phyloP scores from a whole-genome alignment of 2,113 vertebrate species.

The Scomber colias region DNA sequence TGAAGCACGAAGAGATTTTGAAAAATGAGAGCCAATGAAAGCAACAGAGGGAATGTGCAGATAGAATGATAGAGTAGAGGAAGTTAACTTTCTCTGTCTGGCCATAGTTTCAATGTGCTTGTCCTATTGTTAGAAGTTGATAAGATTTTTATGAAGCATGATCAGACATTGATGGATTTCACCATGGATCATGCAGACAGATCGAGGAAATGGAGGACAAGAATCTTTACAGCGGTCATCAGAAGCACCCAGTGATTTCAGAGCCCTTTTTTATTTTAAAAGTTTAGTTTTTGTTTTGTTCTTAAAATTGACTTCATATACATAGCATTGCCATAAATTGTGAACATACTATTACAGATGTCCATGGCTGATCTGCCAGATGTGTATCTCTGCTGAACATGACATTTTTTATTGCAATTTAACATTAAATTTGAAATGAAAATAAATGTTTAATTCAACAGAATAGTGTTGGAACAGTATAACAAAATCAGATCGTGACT shows the following conservation, averaged over 20 bases:
- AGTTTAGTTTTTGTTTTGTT: constrained; percentile 22
- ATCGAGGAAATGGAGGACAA: constrained; percentile 52
- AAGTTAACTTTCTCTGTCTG: constrained; percentile 64
- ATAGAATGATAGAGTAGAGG: constrained; percentile 77
- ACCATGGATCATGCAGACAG: constrained; percentile 77
- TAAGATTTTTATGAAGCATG: constrained; percentile 82
- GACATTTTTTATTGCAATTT: neutral
- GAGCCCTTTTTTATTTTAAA: neutral
- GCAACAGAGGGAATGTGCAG: constrained; percentile 56
- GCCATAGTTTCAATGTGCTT: constrained; percentile 53
- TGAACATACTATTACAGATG: neutral
- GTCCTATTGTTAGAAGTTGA: constrained; percentile 82
- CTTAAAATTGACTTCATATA: constrained; percentile 10
- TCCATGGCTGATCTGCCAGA: neutral
- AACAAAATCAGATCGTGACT: neutral
- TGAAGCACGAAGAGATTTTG: constrained; percentile 66
- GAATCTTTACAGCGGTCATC: constrained; percentile 41
- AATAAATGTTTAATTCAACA: neutral
- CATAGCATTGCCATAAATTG: neutral
- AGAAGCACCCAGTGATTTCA: constrained; percentile 24
- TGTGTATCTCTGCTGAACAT: neutral
- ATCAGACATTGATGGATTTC: constrained; percentile 78
- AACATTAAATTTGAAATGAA: neutral
- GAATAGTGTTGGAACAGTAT: neutral
- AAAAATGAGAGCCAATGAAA: constrained; percentile 76